Evolutionary conservation across 2,113 vertebrate genomes (phyloP).

Genomic region (Lycocorax pyrrhopterus): DNA sequence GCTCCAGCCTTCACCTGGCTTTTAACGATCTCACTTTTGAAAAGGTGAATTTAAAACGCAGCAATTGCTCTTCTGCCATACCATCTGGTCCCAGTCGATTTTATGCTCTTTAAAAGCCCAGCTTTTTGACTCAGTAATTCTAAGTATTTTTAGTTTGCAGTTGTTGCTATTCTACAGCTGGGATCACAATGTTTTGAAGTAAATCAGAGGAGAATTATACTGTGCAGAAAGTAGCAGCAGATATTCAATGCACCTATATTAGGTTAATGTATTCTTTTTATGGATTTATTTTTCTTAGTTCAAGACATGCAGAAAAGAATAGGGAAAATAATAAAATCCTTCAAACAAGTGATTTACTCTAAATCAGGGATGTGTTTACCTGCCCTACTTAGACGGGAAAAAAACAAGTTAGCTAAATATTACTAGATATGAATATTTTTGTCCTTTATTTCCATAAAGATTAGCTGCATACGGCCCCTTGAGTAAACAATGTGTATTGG

Average conservation of each 20-base stretch:
- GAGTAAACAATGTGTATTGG: constrained; percentile 51
- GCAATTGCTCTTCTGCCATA: not conserved
- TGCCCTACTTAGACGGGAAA: constrained; percentile 62
- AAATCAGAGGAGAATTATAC: constrained; percentile 60
- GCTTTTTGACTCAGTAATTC: constrained; percentile 37
- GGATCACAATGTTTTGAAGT: constrained; percentile 63
- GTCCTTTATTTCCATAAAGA: constrained; percentile 73
- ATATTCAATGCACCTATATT: constrained; percentile 57
- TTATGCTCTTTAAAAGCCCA: constrained; percentile 8
- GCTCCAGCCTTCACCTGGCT: not conserved
- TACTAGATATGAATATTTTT: constrained; percentile 70
- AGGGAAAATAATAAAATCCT: constrained; percentile 58
- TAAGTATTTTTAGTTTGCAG: constrained; percentile 39
- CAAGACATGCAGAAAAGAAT: constrained; percentile 30
- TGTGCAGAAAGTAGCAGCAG: not conserved
- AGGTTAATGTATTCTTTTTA: constrained; percentile 67
- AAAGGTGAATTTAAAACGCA: not conserved
- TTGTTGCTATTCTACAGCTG: constrained; percentile 50
- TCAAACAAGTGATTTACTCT: constrained; percentile 66
- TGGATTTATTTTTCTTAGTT: constrained; percentile 58
- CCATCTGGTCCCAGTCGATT: constrained; percentile 5
- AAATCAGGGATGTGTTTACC: constrained; percentile 61
- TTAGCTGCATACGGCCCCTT: constrained; percentile 53
- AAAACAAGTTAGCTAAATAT: constrained; percentile 65
- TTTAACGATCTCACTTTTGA: not conserved